Percentiles rank a stretch among this genome's conserved stretches.
Conservation (phyloP, 2,113 vertebrate genomes). For the Oryctolagus cuniculus region DNA sequence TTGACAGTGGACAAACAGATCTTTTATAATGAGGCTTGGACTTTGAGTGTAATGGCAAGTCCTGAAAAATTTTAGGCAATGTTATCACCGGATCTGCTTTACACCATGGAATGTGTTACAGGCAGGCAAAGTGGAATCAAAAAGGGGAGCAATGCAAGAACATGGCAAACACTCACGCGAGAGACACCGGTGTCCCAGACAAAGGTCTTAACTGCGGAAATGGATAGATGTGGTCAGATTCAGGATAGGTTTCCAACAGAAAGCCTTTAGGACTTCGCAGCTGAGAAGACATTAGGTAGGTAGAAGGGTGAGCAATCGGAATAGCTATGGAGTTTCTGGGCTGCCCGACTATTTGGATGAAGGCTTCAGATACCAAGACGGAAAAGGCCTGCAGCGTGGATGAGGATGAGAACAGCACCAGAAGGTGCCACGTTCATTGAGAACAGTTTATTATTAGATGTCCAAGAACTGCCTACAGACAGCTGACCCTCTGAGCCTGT, state of each 20-base stretch:
- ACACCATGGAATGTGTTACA: neutral
- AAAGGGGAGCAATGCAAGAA: neutral
- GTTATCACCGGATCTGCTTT: neutral
- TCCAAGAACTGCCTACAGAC: neutral
- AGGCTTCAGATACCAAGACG: neutral
- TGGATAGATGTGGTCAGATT: neutral
- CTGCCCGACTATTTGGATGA: neutral
- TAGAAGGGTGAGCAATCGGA: neutral
- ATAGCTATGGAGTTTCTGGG: neutral
- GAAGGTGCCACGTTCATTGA: neutral
- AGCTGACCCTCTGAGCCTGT: neutral
- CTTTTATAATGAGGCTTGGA: neutral
- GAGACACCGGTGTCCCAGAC: neutral
- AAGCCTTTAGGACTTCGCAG: neutral
- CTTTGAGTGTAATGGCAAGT: neutral
- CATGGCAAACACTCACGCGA: accelerated
- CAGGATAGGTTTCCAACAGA: neutral
- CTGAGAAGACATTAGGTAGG: neutral
- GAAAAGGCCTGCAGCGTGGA: neutral
- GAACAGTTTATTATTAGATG: neutral
- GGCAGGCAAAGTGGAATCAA: neutral
- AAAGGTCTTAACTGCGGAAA: neutral
- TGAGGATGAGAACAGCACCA: neutral
- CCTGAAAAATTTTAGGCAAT: constrained; percentile 33
- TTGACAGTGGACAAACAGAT: neutral